phyloP scores from a whole-genome alignment of 2,113 vertebrate genomes.

The Thryonomys swinderianus region DNA sequence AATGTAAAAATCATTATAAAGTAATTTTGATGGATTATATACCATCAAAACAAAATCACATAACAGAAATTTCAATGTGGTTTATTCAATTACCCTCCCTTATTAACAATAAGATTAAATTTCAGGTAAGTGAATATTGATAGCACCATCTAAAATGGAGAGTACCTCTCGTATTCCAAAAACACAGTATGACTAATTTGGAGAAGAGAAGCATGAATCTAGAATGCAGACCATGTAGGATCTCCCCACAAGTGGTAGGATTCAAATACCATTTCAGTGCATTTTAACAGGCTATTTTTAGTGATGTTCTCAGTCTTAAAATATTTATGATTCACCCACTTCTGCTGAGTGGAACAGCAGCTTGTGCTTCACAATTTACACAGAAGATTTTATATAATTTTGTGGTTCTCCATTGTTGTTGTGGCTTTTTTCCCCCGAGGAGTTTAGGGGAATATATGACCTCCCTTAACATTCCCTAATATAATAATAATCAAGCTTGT shows the following conservation, averaged over 20 bases:
- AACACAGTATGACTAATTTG: not conserved
- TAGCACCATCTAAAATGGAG: not conserved
- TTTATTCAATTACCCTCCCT: not conserved
- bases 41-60: not conserved
- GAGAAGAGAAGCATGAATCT: not conserved
- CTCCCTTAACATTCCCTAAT: not conserved
- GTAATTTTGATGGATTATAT: not conserved
- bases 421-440: not conserved
- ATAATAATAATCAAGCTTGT: too few species aligned
- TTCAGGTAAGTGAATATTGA: not conserved
- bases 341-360: not conserved
- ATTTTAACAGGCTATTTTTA: constrained; percentile 17
- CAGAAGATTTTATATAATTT: not conserved
- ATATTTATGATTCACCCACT: constrained; percentile 16
- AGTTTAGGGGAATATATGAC: not conserved
- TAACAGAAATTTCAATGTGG: not conserved
- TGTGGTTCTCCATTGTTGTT: not conserved
- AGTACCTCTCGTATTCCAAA: not conserved
- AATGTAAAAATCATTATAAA: not conserved
- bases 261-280: not conserved
- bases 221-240: not conserved
- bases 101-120: not conserved
- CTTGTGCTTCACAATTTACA: not conserved
- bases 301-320: not conserved
- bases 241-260: not conserved